Evolutionary conservation across 2,888 invertebrate species (phyloP).

Genomic region (Cacoxenus indagator): DNA sequence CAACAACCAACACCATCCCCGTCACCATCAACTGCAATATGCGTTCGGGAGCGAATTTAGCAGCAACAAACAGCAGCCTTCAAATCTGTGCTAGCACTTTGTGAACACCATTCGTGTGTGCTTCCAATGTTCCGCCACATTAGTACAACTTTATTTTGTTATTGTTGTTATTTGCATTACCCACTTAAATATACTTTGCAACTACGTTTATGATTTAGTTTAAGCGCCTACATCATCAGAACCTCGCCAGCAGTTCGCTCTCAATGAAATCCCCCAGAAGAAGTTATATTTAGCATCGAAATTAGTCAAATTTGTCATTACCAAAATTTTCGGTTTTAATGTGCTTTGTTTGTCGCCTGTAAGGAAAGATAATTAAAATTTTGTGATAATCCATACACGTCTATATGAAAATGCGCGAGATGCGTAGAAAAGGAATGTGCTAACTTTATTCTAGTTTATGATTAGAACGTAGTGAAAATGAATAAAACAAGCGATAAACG

Average conservation of each 20-base stretch:
- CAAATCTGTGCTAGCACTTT: neutral
- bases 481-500: neutral
- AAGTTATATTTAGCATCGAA: neutral
- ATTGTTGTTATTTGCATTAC: neutral
- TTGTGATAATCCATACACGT: neutral
- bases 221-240: neutral
- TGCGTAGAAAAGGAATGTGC: neutral
- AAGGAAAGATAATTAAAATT: neutral
- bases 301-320: neutral
- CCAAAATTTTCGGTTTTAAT: neutral
- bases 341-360: neutral
- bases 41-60: slow-evolving; percentile 4
- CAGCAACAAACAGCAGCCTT: neutral
- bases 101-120: neutral
- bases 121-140: neutral
- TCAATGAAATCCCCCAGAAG: neutral
- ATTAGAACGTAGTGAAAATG: neutral
- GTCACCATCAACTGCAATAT: neutral
- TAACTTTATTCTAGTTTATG: neutral
- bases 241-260: neutral
- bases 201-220: neutral
- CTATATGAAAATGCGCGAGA: neutral
- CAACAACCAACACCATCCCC: neutral
- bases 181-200: neutral
- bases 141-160: neutral